These are phyloP conservation scores for Valencia hispanica DNA, from an alignment of 2,797 vertebrate genomes.

Conservation along the genomic window DNA sequence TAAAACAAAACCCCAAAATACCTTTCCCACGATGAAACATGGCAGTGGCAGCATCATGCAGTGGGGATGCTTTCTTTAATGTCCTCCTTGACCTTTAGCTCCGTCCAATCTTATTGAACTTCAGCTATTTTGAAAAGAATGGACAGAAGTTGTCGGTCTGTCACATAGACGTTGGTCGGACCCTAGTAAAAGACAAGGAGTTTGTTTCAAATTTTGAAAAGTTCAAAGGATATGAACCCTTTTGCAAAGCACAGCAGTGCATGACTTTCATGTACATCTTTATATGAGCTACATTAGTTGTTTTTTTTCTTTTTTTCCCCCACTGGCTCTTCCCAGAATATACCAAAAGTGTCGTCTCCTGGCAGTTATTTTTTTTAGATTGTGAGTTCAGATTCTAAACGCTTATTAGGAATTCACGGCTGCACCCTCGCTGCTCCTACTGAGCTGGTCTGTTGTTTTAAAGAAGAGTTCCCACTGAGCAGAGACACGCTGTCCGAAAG, in stretches of 20 bases:
- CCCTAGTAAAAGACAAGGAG: not conserved
- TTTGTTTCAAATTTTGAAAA: not conserved
- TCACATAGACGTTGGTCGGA: not conserved
- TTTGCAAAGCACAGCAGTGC: not conserved
- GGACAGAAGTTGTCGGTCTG: not conserved
- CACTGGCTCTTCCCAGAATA: conserved; percentile 13
- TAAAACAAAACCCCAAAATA: not conserved
- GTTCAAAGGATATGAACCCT: not conserved
- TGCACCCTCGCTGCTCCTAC: conserved; percentile 7
- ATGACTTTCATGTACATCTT: not conserved
- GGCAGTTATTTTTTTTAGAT: not conserved
- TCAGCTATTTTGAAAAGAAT: not conserved
- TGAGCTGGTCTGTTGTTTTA: conserved; percentile 16
- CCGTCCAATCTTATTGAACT: too few relatives aligned
- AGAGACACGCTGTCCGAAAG: conserved; percentile 44
- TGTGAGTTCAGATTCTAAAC: conserved; percentile 19
- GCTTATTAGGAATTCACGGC: conserved; percentile 27
- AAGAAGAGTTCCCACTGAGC: conserved; percentile 26
- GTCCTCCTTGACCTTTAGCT: not conserved
- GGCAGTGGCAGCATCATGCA: not conserved
- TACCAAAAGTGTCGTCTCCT: conserved; percentile 10
- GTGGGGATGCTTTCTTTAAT: not conserved
- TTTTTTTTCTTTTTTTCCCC: conserved; percentile 1
- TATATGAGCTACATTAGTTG: conserved; percentile 18
- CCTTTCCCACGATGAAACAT: not conserved